Evolutionary conservation across 1,140 invertebrate genomes (phyloP).

Genomic region (Acromyrmex echinatior): DNA sequence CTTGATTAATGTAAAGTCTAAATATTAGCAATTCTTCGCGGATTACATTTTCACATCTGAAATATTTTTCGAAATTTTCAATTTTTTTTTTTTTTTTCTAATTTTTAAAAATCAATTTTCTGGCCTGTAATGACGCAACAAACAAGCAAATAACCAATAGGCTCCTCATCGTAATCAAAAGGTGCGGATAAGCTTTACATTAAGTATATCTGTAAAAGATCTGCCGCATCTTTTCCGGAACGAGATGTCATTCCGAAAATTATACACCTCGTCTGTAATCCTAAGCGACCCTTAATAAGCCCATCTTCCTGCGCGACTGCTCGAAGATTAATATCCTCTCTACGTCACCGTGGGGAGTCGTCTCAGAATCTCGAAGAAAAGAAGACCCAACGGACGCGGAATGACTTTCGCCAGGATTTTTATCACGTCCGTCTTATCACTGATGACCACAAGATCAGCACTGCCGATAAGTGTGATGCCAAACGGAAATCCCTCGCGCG

Average conservation of each 20-base stretch:
- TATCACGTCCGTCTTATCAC: constrained; percentile 45
- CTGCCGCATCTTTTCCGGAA: not conserved
- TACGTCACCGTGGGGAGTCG: constrained; percentile 22
- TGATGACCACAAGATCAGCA: constrained; percentile 56
- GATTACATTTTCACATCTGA: not conserved
- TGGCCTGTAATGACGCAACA: not conserved
- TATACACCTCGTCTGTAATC: constrained; percentile 22
- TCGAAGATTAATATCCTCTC: constrained; percentile 37
- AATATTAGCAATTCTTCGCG: not conserved
- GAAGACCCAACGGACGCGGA: constrained; percentile 16
- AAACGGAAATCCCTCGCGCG: constrained; percentile 50
- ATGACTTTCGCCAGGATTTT: constrained; percentile 53
- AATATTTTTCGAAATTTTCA: constrained; percentile 18
- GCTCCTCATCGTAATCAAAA: constrained; percentile 16
- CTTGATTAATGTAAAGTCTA: not conserved
- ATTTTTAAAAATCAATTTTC: not conserved
- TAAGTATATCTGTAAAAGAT: constrained; percentile 5
- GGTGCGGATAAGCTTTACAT: not conserved
- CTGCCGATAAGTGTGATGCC: constrained; percentile 38
- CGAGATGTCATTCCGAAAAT: constrained; percentile 46
- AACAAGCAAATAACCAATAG: not conserved
- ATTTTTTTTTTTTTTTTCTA: not conserved
- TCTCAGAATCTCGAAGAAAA: constrained; percentile 17
- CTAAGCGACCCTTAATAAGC: constrained; percentile 36
- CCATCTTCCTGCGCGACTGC: constrained; percentile 19